phyloP scores from a whole-genome alignment of 2,797 vertebrate species.

The Gymnoscopelus microlampas region DNA sequence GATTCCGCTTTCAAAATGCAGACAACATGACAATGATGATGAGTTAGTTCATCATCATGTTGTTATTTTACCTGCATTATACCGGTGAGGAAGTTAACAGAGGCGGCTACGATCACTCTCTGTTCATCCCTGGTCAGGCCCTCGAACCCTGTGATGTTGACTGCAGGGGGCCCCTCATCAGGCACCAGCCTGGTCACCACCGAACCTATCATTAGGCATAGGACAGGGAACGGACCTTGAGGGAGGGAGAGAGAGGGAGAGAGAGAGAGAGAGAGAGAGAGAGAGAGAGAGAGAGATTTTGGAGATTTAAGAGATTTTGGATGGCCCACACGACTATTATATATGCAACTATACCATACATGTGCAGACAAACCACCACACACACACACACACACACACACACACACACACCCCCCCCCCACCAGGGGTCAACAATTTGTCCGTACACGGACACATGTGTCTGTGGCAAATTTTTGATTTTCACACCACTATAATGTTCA shows the following conservation, averaged over 20 bases:
- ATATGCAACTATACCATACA: too few relatives aligned
- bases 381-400: too few relatives aligned
- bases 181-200: conserved; percentile 84
- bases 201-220: conserved; percentile 94
- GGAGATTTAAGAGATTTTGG: neutral
- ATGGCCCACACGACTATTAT: too few relatives aligned
- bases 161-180: conserved; percentile 38
- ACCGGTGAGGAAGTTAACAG: conserved; percentile 88
- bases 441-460: too few relatives aligned
- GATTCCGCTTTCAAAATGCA: neutral
- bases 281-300: neutral
- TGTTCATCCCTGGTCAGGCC: conserved; percentile 73
- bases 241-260: neutral
- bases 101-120: conserved; percentile 87
- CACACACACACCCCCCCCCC: too few relatives aligned
- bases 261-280: neutral
- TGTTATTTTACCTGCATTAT: conserved; percentile 88
- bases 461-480: too few relatives aligned
- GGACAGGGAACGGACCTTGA: conserved; percentile 92
- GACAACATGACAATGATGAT: neutral
- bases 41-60: neutral
- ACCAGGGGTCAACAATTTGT: too few relatives aligned
- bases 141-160: conserved; percentile 76
- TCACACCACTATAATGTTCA: too few relatives aligned
- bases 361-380: too few relatives aligned